Evolutionary conservation across 2,113 vertebrate species (phyloP), one percentile per base, ranked within the genome.

Genomic region (Eurypyga helias): DNA sequence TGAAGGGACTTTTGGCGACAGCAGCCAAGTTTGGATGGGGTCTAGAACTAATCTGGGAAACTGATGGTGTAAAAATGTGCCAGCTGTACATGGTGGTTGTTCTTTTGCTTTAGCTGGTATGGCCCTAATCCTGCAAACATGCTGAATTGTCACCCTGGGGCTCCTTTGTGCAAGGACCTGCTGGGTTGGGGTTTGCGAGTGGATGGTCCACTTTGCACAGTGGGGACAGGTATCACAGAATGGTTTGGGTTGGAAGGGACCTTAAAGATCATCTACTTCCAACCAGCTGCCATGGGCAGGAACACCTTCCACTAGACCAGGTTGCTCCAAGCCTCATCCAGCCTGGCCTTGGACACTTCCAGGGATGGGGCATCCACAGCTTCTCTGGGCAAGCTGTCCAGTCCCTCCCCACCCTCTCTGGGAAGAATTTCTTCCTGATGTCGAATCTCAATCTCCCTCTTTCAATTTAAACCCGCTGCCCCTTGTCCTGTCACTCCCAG

Each of bases 401-500:
- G 60, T 2, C 9, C 1, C 5, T 38, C 3, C 4, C 10, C 76
- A 65, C 34, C 49, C 41, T 79, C 61, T 2, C 1, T 0, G 0
- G 0, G 8, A 91, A 4, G 0, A 7, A 60, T n/a, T 20, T 20
- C 36, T 85, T 29, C 24, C 58, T 31, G 18, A 4, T 38, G 10
- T 7, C 28, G 2, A 2, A 13, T 12, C 17, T 45, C 6, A 89
- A 1, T 49, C 70, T 81, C 11, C 28, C 20, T 66, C 7, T 65
- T 54, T 8, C 10, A 33, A 0, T 54, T 49, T 54, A 2, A 76
- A 89, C 5, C n/a, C 54, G 25, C 41, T 15, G 3, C 1, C 13
- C 62, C 25, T 36, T 4, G 7, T 75, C 2, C 51, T 76, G 2
- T 11, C 0, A 0, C 64, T 19, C 0, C 28, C 18, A 0, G 1